These are phyloP conservation scores for Uloborus plumipes DNA, from an alignment of 2,888 invertebrate genomes.

Conservation along the genomic window DNA sequence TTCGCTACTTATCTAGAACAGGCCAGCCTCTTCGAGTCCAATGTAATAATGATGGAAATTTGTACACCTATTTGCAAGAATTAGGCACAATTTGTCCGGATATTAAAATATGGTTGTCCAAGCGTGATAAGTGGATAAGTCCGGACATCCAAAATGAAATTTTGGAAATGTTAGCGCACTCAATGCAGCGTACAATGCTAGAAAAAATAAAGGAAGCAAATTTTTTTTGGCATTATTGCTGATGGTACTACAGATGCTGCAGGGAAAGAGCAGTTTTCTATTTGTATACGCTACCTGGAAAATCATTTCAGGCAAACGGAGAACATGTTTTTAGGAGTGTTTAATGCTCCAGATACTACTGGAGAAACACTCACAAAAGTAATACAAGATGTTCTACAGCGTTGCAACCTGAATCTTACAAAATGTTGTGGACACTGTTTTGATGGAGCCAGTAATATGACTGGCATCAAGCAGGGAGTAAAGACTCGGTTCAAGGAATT, in stretches of 20 bases:
- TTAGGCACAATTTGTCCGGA: neutral
- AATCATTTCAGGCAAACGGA: neutral
- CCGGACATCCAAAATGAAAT: slow-evolving; percentile 2
- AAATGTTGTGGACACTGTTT: slow-evolving; percentile 1
- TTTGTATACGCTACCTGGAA: neutral
- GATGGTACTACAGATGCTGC: too few species aligned
- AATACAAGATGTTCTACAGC: neutral
- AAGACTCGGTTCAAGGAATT: neutral
- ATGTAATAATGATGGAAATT: neutral
- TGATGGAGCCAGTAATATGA: neutral
- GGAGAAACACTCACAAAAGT: neutral
- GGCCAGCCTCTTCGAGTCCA: neutral
- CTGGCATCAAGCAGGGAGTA: neutral
- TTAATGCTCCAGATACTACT: neutral
- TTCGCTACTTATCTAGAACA: neutral
- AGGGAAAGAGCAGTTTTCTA: neutral
- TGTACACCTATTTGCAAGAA: neutral
- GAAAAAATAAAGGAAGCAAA: neutral
- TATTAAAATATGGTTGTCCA: neutral
- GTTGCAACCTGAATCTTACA: neutral
- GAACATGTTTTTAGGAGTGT: neutral
- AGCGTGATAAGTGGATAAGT: neutral
- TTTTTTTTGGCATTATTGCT: neutral
- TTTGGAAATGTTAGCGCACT: neutral
- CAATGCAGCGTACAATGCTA: neutral